A percentile compares a stretch with the other conserved stretches of the same genome.
phyloP scores from a whole-genome alignment of 2,888 invertebrate species.

The Pyrochroa serraticornis region DNA sequence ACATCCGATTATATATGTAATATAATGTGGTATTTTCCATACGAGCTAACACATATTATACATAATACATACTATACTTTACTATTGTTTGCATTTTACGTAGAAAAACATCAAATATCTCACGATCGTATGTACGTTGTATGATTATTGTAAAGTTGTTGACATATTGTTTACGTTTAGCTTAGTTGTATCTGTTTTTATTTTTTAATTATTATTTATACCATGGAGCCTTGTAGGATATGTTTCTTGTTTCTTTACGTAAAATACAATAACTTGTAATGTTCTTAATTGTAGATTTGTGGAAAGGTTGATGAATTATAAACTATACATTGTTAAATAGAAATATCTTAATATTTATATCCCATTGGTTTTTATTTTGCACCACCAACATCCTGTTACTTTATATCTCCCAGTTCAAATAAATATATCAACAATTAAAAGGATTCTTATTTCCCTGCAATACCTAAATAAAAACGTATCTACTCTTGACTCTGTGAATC shows the following conservation, averaged over 20 bases:
- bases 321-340: constrained; percentile 63
- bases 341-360: constrained; percentile 61
- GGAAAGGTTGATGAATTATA: constrained; percentile 62
- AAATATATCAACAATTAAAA: constrained; percentile 21
- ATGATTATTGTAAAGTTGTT: constrained; percentile 57
- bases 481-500: too few species aligned
- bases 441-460: too few species aligned
- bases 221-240: constrained; percentile 53
- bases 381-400: constrained; percentile 24
- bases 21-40: constrained; percentile 53
- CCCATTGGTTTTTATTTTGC: constrained; percentile 33
- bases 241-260: constrained; percentile 56
- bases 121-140: constrained; percentile 49
- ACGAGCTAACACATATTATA: constrained; percentile 48
- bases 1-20: constrained; percentile 35
- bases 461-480: too few species aligned
- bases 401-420: constrained; percentile 24
- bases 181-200: constrained; percentile 54
- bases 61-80: constrained; percentile 48
- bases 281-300: constrained; percentile 62
- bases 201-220: constrained; percentile 49
- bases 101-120: constrained; percentile 53
- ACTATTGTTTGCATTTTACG: constrained; percentile 55
- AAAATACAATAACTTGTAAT: constrained; percentile 58
- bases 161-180: constrained; percentile 56